Percentiles rank a stretch among this genome's conserved stretches.
These are phyloP conservation scores for Chromis chromis DNA, from an alignment of 2,797 vertebrate genomes.

Conservation along the genomic window DNA sequence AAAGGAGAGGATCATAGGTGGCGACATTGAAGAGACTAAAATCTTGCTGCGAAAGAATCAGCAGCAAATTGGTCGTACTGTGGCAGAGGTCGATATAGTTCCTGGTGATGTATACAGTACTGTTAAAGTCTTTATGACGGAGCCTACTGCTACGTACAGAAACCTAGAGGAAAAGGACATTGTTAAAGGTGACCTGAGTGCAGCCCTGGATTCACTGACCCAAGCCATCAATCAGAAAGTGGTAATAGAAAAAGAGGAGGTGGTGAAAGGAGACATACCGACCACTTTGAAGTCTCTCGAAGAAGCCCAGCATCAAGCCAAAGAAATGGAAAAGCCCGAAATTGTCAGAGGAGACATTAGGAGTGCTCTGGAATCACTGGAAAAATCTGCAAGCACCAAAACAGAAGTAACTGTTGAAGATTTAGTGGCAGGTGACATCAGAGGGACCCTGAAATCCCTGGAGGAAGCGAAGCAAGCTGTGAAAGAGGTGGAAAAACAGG, in stretches of 20 bases:
- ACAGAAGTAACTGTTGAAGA: constrained; percentile 86
- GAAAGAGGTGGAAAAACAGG: constrained; percentile 86
- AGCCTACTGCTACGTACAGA: constrained; percentile 79
- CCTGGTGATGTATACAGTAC: constrained; percentile 89
- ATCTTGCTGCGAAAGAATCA: constrained; percentile 85
- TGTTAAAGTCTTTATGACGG: constrained; percentile 89
- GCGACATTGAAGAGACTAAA: constrained; percentile 90
- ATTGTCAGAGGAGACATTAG: constrained; percentile 88
- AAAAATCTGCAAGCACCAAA: constrained; percentile 87
- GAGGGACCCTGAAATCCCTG: constrained; percentile 88
- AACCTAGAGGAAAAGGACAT: constrained; percentile 87
- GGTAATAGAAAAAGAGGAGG: constrained; percentile 88
- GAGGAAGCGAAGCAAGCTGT: constrained; percentile 86
- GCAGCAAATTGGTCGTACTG: constrained; percentile 86
- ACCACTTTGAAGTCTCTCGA: constrained; percentile 88
- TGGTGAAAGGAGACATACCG: constrained; percentile 87
- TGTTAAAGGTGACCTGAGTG: constrained; percentile 89
- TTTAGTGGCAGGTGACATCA: constrained; percentile 88
- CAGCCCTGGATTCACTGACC: constrained; percentile 87
- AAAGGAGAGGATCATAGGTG: constrained; percentile 88
- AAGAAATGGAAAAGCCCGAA: constrained; percentile 87
- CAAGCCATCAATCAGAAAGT: constrained; percentile 88
- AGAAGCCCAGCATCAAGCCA: constrained; percentile 86
- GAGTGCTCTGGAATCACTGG: constrained; percentile 88
- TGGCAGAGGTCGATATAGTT: constrained; percentile 90